Evolutionary conservation across 2,888 invertebrate genomes (phyloP), one percentile per base, ranked within the genome.

Genomic region (Nasonovia ribisnigri): DNA sequence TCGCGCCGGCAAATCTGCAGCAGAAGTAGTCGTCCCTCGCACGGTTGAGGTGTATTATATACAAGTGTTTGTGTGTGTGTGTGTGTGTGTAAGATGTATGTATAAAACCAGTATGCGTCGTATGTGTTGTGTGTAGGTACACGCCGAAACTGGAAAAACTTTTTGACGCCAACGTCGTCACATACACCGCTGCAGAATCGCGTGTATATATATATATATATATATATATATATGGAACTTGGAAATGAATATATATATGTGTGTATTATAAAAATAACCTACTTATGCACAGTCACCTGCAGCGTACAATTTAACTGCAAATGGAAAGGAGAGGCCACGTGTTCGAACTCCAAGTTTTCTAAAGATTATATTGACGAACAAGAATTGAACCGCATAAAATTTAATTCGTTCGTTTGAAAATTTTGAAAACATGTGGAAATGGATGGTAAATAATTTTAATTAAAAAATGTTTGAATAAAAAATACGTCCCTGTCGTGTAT

Each of bases 111-210:
- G 77, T 36, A 36, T 36, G 36, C 36, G 77, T 36, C 20, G 6
- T 77, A 20, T 77, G 20, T 6, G 6, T n/a, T n/a, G n/a, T n/a
- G n/a, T n/a, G n/a, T n/a, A n/a, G n/a, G n/a, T 67, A 77, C 90
- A 13, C 26, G 36, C 51, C 77, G 42, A 90, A 90, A 90, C 77
- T 51, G 77, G 77, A 91, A 84, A 60, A 86, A 46, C 46, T 60
- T 46, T 92, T 92, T 92, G 86, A 92, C 91, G 86, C 86, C 91
- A 91, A 91, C 84, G 86, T 60, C 43, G 6, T 29, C 48, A 13
- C 42, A 24, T 16, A 43, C 13, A 51, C 51, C 13, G 48, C 29
- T 16, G 46, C 86, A 29, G 86, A 86, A 67, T 77, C 46, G 48
- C 46, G n/a, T 84, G n/a, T n/a, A n/a, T n/a, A n/a, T n/a, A n/a